A percentile compares a stretch with the other conserved stretches of the same genome.
Evolutionary conservation across 2,797 vertebrate species (phyloP).

Genomic region (Sandelia bainsii): DNA sequence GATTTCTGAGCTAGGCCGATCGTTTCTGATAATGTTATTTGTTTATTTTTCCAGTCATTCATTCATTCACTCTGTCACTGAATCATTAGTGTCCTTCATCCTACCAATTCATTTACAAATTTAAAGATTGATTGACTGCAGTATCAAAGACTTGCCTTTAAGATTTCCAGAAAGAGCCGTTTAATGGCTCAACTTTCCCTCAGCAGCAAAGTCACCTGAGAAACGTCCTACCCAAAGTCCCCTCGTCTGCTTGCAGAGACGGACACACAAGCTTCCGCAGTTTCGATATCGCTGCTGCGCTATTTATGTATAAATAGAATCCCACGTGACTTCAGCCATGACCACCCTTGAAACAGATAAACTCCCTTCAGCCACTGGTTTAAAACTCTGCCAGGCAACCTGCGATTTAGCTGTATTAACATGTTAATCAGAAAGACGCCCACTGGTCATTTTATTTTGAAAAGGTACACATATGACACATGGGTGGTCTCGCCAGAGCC

Average conservation of each 20-base stretch:
- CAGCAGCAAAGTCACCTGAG: conserved; percentile 54
- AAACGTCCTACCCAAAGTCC: conserved; percentile 24
- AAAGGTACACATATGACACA: neutral
- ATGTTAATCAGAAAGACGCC: neutral
- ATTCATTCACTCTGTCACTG: conserved; percentile 3
- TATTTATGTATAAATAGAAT: conserved; percentile 74
- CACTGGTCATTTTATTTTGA: neutral
- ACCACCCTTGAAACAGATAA: conserved; percentile 29
- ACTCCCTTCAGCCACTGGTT: neutral
- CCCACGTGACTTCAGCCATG: conserved; percentile 66
- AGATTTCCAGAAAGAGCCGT: conserved; percentile 45
- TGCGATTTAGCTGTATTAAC: conserved; percentile 35
- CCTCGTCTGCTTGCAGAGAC: conserved; percentile 17
- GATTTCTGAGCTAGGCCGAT: neutral
- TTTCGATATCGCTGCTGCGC: conserved; percentile 56
- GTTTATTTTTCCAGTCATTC: neutral
- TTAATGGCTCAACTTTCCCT: conserved; percentile 26
- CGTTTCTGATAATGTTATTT: neutral
- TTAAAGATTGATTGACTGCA: neutral
- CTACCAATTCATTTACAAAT: conserved; percentile 3
- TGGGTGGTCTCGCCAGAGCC: no score
- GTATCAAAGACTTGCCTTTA: conserved; percentile 63
- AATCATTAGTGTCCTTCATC: conserved; percentile 15
- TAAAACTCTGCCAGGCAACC: neutral
- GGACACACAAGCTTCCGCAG: conserved; percentile 68